Conservation (phyloP, 2,113 vertebrate genomes). For the Rhinolophus sinicus region DNA sequence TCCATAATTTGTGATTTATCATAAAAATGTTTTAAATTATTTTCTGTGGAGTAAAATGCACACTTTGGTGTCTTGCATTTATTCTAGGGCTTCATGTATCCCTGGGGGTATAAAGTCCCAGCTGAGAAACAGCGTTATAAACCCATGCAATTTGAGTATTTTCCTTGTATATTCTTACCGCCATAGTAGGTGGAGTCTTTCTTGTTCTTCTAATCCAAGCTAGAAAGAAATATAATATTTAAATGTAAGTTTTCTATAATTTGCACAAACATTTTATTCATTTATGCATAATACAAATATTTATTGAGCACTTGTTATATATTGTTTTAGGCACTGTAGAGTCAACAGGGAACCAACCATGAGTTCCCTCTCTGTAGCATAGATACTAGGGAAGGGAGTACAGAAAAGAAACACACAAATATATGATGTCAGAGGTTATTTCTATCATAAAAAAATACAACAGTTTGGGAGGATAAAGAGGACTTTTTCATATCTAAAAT, state of each 20-base stretch:
- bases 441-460: neutral
- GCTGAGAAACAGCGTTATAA: neutral
- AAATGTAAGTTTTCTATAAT: constrained; percentile 55
- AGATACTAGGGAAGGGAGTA: neutral
- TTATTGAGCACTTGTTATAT: neutral
- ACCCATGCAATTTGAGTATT: neutral
- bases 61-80: neutral
- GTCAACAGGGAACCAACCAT: neutral
- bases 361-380: neutral
- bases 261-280: neutral
- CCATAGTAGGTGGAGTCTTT: constrained; percentile 91
- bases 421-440: neutral
- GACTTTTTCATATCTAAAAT: neutral
- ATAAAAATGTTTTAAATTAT: constrained; percentile 35
- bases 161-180: constrained; percentile 87
- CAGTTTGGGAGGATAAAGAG: neutral
- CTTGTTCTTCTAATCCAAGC: constrained; percentile 97
- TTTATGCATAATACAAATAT: neutral
- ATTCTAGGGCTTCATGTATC: neutral
- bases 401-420: neutral
- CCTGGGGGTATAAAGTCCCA: neutral
- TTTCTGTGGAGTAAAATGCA: constrained; percentile 38
- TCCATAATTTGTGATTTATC: neutral
- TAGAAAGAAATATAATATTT: constrained; percentile 84
- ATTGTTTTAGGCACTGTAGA: neutral